Evolutionary conservation across 2,113 vertebrate species (phyloP).

Genomic region (Pterophyllum scalare): DNA sequence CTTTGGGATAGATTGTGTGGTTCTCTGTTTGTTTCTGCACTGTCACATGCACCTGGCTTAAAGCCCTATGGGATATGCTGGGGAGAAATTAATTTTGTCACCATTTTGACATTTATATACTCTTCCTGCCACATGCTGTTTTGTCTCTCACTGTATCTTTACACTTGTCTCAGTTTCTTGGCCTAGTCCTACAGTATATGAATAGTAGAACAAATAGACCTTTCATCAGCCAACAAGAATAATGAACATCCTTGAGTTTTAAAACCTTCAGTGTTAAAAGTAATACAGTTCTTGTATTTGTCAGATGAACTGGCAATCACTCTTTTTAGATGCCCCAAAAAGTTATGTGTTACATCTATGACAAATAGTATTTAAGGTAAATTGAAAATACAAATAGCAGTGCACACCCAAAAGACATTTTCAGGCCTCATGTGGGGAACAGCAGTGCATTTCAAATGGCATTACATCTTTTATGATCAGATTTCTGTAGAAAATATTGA

Average conservation of each 20-base stretch:
- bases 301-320: background rate
- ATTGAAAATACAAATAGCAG: background rate
- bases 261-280: background rate
- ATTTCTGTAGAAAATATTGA: slow-evolving; percentile 4
- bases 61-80: slow-evolving; percentile 2
- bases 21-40: slow-evolving; percentile 30
- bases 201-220: background rate
- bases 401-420: slow-evolving; percentile 2
- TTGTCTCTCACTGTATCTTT: slow-evolving; percentile 18
- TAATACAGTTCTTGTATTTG: background rate
- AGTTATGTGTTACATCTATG: background rate
- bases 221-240: slow-evolving; percentile 2
- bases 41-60: slow-evolving; percentile 54
- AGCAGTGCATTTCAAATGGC: background rate
- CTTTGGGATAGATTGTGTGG: slow-evolving; percentile 37
- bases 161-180: background rate
- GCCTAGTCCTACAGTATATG: background rate
- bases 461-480: slow-evolving; percentile 1
- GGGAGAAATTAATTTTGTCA: slow-evolving; percentile 57
- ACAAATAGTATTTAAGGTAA: background rate
- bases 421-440: background rate
- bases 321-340: background rate
- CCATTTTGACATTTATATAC: slow-evolving; percentile 46
- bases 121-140: slow-evolving; percentile 45
- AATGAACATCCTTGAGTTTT: background rate